Base-by-base conservation (phyloP, 2,113 vertebrate species). In the Notarius lentiginosus region DNA sequence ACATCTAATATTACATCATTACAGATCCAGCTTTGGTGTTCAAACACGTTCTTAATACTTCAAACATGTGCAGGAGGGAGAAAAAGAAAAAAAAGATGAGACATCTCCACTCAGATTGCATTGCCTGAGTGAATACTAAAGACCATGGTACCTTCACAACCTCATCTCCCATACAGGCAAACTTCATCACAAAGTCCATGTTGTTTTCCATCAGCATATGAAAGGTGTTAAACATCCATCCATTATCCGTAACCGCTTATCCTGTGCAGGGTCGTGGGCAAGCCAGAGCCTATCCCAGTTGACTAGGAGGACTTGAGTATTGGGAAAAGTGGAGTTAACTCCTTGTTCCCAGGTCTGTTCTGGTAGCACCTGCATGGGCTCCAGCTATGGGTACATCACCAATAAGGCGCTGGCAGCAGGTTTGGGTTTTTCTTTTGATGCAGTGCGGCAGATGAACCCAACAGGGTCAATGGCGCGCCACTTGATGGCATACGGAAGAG, bases 61-160 rank as follows among this genome's bases (percentile, higher is more conserved):
- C 49, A 30, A 51, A 68, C 65, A 83, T 7, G 5, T 27, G 1
- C 1, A 27, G 14, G 41, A 4, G 41, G 41, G 3, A 53, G 3
- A 53, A 55, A 24, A 51, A 14, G 24, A 65, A 4, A 2, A 68
- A 60, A 65, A 22, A n/a, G 22, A 49, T 60, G 22, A 84, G 12
- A 76, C 72, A 77, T 30, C 76, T 79, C 73, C 58, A 79, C 61
- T 84, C 60, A 49, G n/a, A 73, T 70, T 55, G 41, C 65, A 84
- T 30, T 72, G 27, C 34, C 56, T 30, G 41, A 68, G 61, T 41
- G 61, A 72, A 49, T 72, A 70, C 2, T 34, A 47, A 79, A 53
- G 41, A 65, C 61, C 58, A 61, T 56, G 17, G 56, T 61, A 79
- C 75, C 75, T 70, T 79, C 61, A 55, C 30, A 84, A 72, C 51